These are phyloP conservation scores for Tetranychus truncatus DNA, from an alignment of 2,888 invertebrate genomes.

Conservation along the genomic window DNA sequence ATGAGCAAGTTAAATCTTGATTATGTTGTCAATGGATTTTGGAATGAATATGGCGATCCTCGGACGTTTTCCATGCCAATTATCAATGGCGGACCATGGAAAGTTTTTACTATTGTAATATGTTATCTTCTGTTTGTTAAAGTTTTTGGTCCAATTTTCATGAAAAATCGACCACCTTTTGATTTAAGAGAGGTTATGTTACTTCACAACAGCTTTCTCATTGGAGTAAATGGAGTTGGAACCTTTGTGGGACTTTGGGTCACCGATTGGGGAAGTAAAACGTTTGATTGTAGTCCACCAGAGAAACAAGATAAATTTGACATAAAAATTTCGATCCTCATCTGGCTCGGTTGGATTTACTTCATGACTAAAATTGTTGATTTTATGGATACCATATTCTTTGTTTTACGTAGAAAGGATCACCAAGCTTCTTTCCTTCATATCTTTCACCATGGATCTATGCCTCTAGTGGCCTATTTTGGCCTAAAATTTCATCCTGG, in stretches of 20 bases:
- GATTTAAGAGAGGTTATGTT: slow-evolving; percentile 13
- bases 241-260: slow-evolving; percentile 13
- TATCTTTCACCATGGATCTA: slow-evolving; percentile 13
- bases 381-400: slow-evolving; percentile 18
- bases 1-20: slow-evolving; percentile 5
- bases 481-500: background rate
- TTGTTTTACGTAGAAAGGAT: slow-evolving; percentile 17
- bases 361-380: slow-evolving; percentile 19
- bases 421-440: slow-evolving; percentile 13
- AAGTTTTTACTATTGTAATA: slow-evolving; percentile 10
- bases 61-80: slow-evolving; percentile 14
- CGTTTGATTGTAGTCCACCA: background rate
- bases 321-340: background rate
- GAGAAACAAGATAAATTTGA: background rate
- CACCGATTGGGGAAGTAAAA: slow-evolving; percentile 1
- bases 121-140: slow-evolving; percentile 16
- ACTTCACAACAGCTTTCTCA: slow-evolving; percentile 13
- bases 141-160: slow-evolving; percentile 15
- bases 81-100: slow-evolving; percentile 20
- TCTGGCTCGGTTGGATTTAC: slow-evolving; percentile 15
- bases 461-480: background rate
- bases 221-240: slow-evolving; percentile 14
- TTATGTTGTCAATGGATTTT: slow-evolving; percentile 8
- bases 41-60: slow-evolving; percentile 18
- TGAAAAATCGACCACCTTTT: slow-evolving; percentile 18